These are phyloP conservation scores for Meles meles DNA, from an alignment of 2,113 vertebrate genomes.

Conservation along the genomic window DNA sequence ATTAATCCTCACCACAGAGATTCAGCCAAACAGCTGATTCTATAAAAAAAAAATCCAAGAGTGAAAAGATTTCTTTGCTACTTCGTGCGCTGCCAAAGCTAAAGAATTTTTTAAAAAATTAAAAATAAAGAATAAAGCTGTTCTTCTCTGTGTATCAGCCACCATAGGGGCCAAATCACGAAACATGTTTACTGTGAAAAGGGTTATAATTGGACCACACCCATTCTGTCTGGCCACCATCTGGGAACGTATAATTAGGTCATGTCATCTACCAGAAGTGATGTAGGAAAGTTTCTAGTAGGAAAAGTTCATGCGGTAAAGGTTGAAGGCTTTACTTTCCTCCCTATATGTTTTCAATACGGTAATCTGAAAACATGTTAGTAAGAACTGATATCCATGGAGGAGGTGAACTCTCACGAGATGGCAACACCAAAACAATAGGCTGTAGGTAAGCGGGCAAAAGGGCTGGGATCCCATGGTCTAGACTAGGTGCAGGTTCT, in stretches of 20 bases:
- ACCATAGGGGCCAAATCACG: conserved; percentile 13
- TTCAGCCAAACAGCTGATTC: neutral
- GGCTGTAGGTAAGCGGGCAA: neutral
- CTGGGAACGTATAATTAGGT: conserved; percentile 46
- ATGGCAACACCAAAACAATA: neutral
- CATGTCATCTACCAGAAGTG: conserved; percentile 37
- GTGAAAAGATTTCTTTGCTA: conserved; percentile 20
- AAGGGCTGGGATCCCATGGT: neutral
- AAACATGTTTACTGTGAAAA: conserved; percentile 37
- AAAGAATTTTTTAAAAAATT: neutral
- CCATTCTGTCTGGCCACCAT: conserved; percentile 19
- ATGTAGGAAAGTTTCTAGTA: conserved; percentile 43
- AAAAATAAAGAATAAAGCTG: neutral
- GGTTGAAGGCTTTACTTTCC: conserved; percentile 33
- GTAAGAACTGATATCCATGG: neutral
- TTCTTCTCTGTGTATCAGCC: neutral
- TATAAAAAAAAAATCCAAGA: conserved; percentile 5
- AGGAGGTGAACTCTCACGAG: neutral
- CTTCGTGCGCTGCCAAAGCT: neutral
- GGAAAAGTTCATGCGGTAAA: conserved; percentile 5
- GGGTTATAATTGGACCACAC: conserved; percentile 33
- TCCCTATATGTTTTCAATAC: conserved; percentile 18
- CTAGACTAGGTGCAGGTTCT: neutral
- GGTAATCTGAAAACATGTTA: conserved; percentile 27
- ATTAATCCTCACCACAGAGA: conserved; percentile 1